Percentiles rank a stretch among this genome's conserved stretches.
These are phyloP conservation scores for Heliconius ethilla DNA, from an alignment of 2,888 invertebrate species.

Conservation along the genomic window DNA sequence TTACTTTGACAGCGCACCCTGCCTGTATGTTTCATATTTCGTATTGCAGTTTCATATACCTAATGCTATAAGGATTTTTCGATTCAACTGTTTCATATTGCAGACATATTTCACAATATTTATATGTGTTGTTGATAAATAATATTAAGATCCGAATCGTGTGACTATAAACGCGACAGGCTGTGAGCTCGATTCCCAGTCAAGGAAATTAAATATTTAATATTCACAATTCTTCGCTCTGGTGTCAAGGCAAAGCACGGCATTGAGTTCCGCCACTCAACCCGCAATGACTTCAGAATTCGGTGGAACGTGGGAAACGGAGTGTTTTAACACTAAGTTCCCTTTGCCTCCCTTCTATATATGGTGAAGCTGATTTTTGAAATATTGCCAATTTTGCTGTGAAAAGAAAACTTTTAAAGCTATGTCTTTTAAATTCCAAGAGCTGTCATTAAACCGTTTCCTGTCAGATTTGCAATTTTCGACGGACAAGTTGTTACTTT, in stretches of 20 bases:
- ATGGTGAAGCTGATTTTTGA: constrained; percentile 4
- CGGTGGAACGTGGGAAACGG: too few species aligned
- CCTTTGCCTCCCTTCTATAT: too few species aligned
- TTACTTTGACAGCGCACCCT: constrained; percentile 18
- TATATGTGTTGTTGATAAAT: neutral
- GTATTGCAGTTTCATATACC: neutral
- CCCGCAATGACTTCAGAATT: too few species aligned
- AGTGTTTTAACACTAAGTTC: too few species aligned
- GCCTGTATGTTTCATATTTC: constrained; percentile 10
- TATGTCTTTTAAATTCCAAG: constrained; percentile 27
- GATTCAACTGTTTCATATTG: neutral
- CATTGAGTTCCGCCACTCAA: too few species aligned
- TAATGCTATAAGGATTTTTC: neutral
- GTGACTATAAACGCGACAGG: too few species aligned
- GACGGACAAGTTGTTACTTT: constrained; percentile 30
- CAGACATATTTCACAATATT: neutral
- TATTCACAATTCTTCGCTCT: too few species aligned
- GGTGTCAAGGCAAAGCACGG: too few species aligned
- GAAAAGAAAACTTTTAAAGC: constrained; percentile 36
- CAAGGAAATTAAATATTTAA: too few species aligned
- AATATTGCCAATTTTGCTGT: constrained; percentile 35
- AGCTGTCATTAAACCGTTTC: constrained; percentile 42
- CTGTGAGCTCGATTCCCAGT: too few species aligned
- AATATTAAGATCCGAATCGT: neutral
- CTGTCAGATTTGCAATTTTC: constrained; percentile 37